These are phyloP conservation scores for Pasiphila rectangulata DNA, from an alignment of 2,888 invertebrate genomes.

Conservation along the genomic window DNA sequence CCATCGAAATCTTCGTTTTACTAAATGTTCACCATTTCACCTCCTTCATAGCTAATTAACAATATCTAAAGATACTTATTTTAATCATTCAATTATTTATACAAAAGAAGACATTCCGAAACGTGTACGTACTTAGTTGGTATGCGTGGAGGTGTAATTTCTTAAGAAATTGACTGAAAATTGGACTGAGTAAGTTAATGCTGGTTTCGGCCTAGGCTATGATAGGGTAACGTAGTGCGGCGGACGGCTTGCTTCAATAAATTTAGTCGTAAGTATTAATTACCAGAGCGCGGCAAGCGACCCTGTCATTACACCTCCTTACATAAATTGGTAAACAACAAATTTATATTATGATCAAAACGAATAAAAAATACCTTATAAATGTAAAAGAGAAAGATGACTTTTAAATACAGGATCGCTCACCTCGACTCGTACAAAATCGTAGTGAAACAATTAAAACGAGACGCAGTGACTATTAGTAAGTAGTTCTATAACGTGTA, in stretches of 20 bases:
- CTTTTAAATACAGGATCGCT: slow-evolving; percentile 42
- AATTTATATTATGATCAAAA: slow-evolving; percentile 24
- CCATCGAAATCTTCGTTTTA: too few species aligned
- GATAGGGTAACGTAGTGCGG: slow-evolving; percentile 70
- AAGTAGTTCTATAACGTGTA: slow-evolving; percentile 73
- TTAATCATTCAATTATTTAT: slow-evolving; percentile 29
- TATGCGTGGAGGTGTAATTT: slow-evolving; percentile 68
- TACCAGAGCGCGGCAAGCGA: slow-evolving; percentile 50
- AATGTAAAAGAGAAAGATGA: slow-evolving; percentile 18
- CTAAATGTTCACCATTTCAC: too few species aligned
- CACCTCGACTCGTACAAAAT: slow-evolving; percentile 52
- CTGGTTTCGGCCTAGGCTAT: slow-evolving; percentile 75
- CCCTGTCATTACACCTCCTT: slow-evolving; percentile 24
- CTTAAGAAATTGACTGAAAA: slow-evolving; percentile 78
- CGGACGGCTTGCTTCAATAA: slow-evolving; percentile 70
- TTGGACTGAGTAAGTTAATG: slow-evolving; percentile 78
- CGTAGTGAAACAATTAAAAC: slow-evolving; percentile 68
- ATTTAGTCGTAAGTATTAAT: slow-evolving; percentile 49
- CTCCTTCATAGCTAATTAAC: too few species aligned
- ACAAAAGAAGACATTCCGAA: slow-evolving; percentile 51
- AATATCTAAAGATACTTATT: too few species aligned
- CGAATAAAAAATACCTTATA: slow-evolving; percentile 32
- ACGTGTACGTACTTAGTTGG: slow-evolving; percentile 72
- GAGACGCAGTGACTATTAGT: slow-evolving; percentile 72
- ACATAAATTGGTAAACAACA: background rate